Percentiles rank a stretch among this genome's conserved stretches.
Conservation (phyloP, 2,113 vertebrate species). For the Takifugu flavidus region DNA sequence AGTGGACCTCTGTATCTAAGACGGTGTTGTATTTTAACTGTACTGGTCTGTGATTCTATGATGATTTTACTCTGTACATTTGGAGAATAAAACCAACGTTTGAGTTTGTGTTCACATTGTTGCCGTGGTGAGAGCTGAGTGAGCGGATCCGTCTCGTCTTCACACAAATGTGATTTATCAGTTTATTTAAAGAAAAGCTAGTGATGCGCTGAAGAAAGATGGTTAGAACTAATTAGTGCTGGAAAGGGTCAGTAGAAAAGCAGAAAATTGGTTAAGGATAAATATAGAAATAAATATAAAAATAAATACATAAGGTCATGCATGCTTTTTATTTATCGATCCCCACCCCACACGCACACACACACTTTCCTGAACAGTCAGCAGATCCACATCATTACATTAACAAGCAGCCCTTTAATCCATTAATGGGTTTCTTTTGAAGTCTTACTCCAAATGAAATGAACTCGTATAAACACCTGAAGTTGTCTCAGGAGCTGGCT, state of each 20-base stretch:
- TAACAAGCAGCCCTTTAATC: constrained; percentile 60
- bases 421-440: constrained; percentile 55
- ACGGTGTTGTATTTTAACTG: constrained; percentile 76
- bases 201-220: too few relatives aligned
- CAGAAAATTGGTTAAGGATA: not conserved
- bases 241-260: not conserved
- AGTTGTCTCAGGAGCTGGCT: constrained; percentile 44
- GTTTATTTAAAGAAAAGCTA: not conserved
- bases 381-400: constrained; percentile 63
- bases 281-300: not conserved
- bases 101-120: constrained; percentile 52
- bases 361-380: constrained; percentile 41
- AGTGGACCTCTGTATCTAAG: constrained; percentile 71
- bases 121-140: constrained; percentile 9
- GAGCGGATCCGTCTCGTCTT: not conserved
- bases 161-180: too few relatives aligned
- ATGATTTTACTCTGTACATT: constrained; percentile 82
- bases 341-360: constrained; percentile 2
- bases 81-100: constrained; percentile 72
- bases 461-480: constrained; percentile 56
- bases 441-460: constrained; percentile 63
- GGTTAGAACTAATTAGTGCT: not conserved
- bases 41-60: constrained; percentile 79
- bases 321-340: constrained; percentile 30
- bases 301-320: not conserved